Evolutionary conservation across 1,140 invertebrate species (phyloP), one percentile per base, ranked within the genome.

Genomic region (Cotesia chilonis): DNA sequence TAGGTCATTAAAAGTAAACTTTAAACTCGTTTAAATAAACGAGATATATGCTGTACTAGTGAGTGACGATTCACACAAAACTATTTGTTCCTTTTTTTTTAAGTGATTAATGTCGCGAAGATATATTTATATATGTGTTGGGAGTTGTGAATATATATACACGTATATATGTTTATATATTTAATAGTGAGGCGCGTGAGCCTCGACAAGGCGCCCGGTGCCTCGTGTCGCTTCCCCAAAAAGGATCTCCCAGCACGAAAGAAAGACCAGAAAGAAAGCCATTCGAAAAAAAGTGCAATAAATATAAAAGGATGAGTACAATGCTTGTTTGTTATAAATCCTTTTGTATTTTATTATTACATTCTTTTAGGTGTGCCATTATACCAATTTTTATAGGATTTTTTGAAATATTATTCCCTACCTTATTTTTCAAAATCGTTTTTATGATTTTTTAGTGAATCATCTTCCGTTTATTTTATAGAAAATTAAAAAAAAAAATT

Each of bases 101-200:
- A 17, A 17, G 68, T 69, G 68, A 69, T 69, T 69, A 69, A 69
- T 69, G 68, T 59, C 68, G 68, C 68, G 54, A 38, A 35, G 59
- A 69, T 54, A 69, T 69, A 69, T 55, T 60, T 38, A 38, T 57
- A 59, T 57, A 47, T 20, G 36, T 41, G 41, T 47, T 6, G 1
- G 41, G 51, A 5, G 65, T 17, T 6, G 41, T 47, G 10, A 9
- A 47, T 47, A 47, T 47, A 47, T 47, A 47, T 47, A 47, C 41
- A 47, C 5, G 38, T 41, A 47, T 47, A 47, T 47, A 47, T 47
- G 10, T 47, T 47, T 47, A 47, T 47, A 47, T 47, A 47, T 47
- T 47, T 47, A 47, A 47, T 47, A 10, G 41, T 47, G 41, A 47
- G 57, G 57, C 57, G 17, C 57, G 57, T 59, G 57, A 59, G 57